Percentiles rank a stretch among this genome's conserved stretches.
These are phyloP conservation scores for Vanessa atalanta DNA, from an alignment of 1,140 invertebrate species.

Conservation along the genomic window DNA sequence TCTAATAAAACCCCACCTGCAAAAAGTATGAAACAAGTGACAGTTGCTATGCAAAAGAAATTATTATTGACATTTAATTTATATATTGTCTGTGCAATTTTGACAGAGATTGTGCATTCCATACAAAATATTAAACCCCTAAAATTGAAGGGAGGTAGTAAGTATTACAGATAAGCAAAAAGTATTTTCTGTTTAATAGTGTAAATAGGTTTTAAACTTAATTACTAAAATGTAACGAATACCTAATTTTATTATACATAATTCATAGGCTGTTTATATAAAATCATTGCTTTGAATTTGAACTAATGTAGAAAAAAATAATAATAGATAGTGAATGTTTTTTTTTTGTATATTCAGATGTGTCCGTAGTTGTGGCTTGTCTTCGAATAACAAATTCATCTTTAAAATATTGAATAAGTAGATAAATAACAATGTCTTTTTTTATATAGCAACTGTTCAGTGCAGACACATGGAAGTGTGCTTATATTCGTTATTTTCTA, in stretches of 20 bases:
- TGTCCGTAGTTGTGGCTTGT: background rate
- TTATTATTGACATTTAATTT: background rate
- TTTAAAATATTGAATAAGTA: background rate
- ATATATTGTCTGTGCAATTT: constrained; percentile 40
- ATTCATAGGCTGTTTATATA: too few relatives aligned
- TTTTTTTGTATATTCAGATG: too few relatives aligned
- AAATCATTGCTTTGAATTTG: too few relatives aligned
- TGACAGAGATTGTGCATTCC: background rate
- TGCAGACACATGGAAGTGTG: constrained; percentile 61
- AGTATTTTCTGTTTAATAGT: too few relatives aligned
- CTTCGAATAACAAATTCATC: background rate
- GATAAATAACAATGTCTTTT: constrained; percentile 26
- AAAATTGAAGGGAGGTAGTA: background rate
- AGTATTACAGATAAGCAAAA: background rate
- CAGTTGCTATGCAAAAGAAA: constrained; percentile 22
- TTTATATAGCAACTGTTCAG: constrained; percentile 56
- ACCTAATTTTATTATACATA: too few relatives aligned
- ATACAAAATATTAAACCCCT: background rate
- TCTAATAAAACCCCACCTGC: constrained; percentile 23
- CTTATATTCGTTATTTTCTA: constrained; percentile 70
- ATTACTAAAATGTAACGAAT: too few relatives aligned
- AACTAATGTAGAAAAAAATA: too few relatives aligned
- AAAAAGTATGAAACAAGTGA: background rate
- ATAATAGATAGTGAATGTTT: too few relatives aligned
- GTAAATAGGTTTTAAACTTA: too few relatives aligned